Base-by-base conservation (phyloP, 2,888 invertebrate species). In the Mimas tiliae region DNA sequence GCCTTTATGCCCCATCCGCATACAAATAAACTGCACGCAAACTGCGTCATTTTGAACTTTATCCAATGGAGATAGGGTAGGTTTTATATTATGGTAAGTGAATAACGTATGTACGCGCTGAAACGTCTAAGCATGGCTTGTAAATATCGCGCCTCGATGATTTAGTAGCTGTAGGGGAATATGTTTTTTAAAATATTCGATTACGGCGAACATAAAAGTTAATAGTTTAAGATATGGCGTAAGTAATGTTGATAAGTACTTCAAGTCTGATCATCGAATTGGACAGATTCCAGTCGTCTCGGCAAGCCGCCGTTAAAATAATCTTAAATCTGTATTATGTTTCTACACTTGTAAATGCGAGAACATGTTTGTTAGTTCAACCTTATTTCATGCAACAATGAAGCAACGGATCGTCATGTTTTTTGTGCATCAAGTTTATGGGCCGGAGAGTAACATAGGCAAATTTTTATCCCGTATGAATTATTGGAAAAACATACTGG, bases 81-180 rank as follows among this genome's bases (percentile, higher is more conserved):
- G 12, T 58, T 58, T 58, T 42, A 11, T n/a, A n/a, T n/a, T n/a
- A n/a, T 4, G 12, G 14, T 58, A 11, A 11, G 11, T 19, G 19
- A 1, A 9, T 55, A 16, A 9, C 47, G 19, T 71, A 71, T 33
- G 11, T 7, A 21, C 74, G 78, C 80, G 80, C 84, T 82, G 75
- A 88, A 89, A 88, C 82, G 85, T 83, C 86, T 88, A 86, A 89
- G 86, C 87, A 86, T 76, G 81, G 80, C 81, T 86, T 87, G 87
- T 90, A 90, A 90, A 90, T 89, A 88, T 87, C 82, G 82, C 38
- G 42, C 19, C 38, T 6, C 16, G 38, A 38, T 55, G 38, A 55
- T 55, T n/a, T 55, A 55, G 8, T 38, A 55, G 16, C 11, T 55
- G 16, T 55, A 38, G 55, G 8, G 50, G 9, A 48, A 48, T 53